Base-by-base conservation (phyloP, 2,797 vertebrate genomes). In the Crotalus adamanteus region DNA sequence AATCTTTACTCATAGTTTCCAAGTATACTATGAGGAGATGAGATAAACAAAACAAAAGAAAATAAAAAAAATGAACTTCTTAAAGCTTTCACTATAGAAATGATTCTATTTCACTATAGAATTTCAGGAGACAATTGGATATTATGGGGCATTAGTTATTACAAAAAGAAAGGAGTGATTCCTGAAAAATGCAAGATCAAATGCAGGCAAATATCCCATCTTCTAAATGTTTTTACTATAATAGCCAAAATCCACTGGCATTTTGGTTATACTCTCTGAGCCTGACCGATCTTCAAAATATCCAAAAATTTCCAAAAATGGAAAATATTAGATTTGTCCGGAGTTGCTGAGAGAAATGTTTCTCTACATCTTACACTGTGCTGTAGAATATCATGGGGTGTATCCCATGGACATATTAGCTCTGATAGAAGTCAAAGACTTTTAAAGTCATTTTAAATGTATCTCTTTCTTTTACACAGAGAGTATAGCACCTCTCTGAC, bases 1-100 rank as follows among this genome's bases (percentile, higher is more conserved):
- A 93, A 93, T 6, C 12, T 95, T 96, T 95, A 90, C 13, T 93
- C 95, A 37, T 91, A 94, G 94, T 93, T 94, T 93, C 3, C 90
- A 96, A 93, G 51, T 93, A 0, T 90, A 12, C 7, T n/a, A 83
- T 92, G 90, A 94, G 93, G 3, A n/a, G 55, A 6, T 60, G 55
- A 94, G 5, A 31, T 91, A 90, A 9, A 88, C 53, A 53, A 53
- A 51, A 51, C 51, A 53, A 53, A 51, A 51, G 90, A 18, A 18
- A 92, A 94, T 1, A 93, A 2, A 92, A 47, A 92, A 93, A 2
- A 87, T 5, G 69, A 26, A 63, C 86, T 87, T 93, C 92, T 93
- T 51, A 94, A 94, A 92, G 60, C 83, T 26, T 92, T 16, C 0
- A 0, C 2, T 59, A 25, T 8, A 73, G 69, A 37, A 37, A 20